Evolutionary conservation across 2,797 vertebrate species (phyloP), one percentile per base, ranked within the genome.

Genomic region (Scolopax bukidnonensis): DNA sequence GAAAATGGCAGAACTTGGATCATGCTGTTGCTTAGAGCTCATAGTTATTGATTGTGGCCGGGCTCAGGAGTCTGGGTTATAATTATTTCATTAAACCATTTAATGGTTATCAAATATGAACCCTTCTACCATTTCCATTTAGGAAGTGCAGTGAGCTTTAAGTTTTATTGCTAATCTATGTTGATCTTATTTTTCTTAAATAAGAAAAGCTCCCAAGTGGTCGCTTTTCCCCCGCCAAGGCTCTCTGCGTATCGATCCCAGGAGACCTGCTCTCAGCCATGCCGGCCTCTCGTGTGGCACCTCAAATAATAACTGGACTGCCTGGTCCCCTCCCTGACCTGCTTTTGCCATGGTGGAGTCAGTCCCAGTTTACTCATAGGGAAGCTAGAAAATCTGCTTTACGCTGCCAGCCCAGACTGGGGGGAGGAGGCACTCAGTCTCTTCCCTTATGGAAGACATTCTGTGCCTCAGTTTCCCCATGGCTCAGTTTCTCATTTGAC

Each of bases 51-150:
- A 98, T 98, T 70, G 60, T 20, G 95, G 94, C 86, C 27, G 3
- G 96, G 90, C 95, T 95, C 57, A 9, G 95, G 91, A 83, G 91
- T 82, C 97, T 84, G 97, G 92, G 79, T 98, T 97, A 98, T 97
- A 97, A 98, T 98, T 98, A 98, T 98, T 98, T 97, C 98, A 98
- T 98, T 98, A 98, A 98, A 91, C 91, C 84, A 4, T 96, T 98
- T 98, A 98, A 97, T 92, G 97, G 97, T 98, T 97, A 98, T 98
- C 98, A 98, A 98, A 98, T 97, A 98, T 97, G 97, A 98, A 95
- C 95, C 94, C 94, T 96, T 97, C 89, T 51, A 56, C 92, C 12
- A 1, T 43, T 12, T 92, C 89, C 85, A 48, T n/a, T 89, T 87
- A 71, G 95, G 84, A 60, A 33, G 23, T 36, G 65, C 28, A 28